A percentile compares a stretch with the other conserved stretches of the same genome.
Evolutionary conservation across 1,140 invertebrate genomes (phyloP).

Genomic region (Periplaneta americana): DNA sequence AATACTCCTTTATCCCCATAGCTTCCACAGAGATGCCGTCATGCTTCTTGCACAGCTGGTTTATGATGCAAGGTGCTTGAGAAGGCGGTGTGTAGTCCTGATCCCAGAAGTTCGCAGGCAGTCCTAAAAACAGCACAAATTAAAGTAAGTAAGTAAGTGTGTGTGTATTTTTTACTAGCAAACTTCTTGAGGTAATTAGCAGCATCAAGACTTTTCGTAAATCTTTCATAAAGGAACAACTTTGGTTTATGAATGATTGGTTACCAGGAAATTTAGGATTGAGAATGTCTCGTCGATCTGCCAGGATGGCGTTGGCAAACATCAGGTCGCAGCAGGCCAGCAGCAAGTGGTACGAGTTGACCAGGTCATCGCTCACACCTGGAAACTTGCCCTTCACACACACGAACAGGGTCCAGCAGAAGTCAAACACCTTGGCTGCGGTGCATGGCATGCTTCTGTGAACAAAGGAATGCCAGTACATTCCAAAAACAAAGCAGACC

Average conservation of each 20-base stretch:
- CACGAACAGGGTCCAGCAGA: slow-evolving; percentile 90
- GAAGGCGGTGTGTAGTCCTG: slow-evolving; percentile 56
- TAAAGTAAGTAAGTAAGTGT: background rate
- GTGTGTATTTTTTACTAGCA: background rate
- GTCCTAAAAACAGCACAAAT: slow-evolving; percentile 40
- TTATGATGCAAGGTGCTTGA: slow-evolving; percentile 76
- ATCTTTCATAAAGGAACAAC: too few species aligned
- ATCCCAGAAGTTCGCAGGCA: slow-evolving; percentile 64
- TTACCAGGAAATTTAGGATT: slow-evolving; percentile 79
- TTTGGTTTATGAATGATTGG: too few species aligned
- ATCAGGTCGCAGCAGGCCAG: slow-evolving; percentile 87
- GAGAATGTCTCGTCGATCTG: slow-evolving; percentile 75
- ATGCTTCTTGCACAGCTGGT: slow-evolving; percentile 74
- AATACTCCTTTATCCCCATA: slow-evolving; percentile 85
- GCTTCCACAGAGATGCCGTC: slow-evolving; percentile 80
- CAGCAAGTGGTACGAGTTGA: slow-evolving; percentile 90
- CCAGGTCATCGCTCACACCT: slow-evolving; percentile 83
- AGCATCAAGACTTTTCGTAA: background rate
- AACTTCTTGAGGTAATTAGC: background rate
- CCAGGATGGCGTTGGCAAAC: slow-evolving; percentile 77
- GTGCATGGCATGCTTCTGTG: slow-evolving; percentile 63
- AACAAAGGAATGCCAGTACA: slow-evolving; percentile 24
- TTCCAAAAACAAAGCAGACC: too few species aligned
- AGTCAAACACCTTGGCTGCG: slow-evolving; percentile 79
- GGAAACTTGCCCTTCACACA: slow-evolving; percentile 83